Evolutionary conservation across 2,797 vertebrate genomes (phyloP).

Genomic region (Leptatherina wallacei): DNA sequence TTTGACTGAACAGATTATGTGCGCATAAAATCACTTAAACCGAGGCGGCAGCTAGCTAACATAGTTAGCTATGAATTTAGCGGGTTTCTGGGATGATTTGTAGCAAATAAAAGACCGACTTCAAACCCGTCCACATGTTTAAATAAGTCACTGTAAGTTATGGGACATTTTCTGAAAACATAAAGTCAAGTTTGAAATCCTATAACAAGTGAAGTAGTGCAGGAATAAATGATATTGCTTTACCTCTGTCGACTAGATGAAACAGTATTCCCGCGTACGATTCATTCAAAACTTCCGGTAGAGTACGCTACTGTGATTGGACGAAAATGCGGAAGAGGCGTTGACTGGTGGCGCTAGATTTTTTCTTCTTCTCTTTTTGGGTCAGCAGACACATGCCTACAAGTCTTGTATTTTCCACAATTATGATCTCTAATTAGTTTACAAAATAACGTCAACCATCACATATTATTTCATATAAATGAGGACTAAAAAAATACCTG

Average conservation of each 20-base stretch:
- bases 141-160: too few species aligned
- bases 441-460: too few species aligned
- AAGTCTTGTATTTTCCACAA: too few species aligned
- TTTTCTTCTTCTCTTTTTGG: neutral
- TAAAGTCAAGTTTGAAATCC: rapidly evolving
- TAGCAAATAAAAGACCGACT: rapidly evolving
- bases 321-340: constrained; percentile 29
- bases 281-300: constrained; percentile 72
- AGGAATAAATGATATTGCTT: neutral
- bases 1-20: neutral
- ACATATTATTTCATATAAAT: too few species aligned
- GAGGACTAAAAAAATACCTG: too few species aligned
- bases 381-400: too few species aligned
- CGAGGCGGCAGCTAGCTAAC: constrained; percentile 27
- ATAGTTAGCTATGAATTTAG: constrained; percentile 32
- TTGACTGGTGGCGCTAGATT: neutral
- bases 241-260: constrained; percentile 48
- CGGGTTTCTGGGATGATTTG: neutral
- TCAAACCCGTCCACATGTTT: neutral
- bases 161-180: rapidly evolving
- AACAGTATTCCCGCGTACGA: constrained; percentile 71
- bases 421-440: too few species aligned
- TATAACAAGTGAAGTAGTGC: rapidly evolving
- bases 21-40: neutral
- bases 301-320: constrained; percentile 51